Base-by-base conservation (phyloP, 2,888 invertebrate species). In the Trachelus troglodyta region DNA sequence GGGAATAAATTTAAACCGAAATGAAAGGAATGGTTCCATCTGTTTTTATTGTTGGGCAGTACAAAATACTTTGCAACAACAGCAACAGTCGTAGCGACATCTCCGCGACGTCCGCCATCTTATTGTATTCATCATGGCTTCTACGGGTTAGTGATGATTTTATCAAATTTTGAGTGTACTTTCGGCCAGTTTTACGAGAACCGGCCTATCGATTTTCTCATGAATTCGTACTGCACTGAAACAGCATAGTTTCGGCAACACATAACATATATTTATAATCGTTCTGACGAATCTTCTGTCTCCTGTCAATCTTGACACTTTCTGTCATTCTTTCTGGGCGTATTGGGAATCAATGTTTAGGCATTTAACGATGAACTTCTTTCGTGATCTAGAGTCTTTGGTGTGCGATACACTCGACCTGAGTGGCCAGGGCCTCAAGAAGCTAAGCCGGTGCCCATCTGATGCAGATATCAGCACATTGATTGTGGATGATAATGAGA, bases 401-500 rank as follows among this genome's bases (percentile, higher is more conserved):
- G 85, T 84, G 31, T 85, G 87, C 77, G 94, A 94, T 87, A 94
- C 94, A 76, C 92, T 97, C 88, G 96, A 97, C 92, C 93, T 97
- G 85, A 95, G 96, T 81, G 95, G 94, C 90, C 95, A 95, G 92
- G 95, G 95, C 89, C 92, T 97, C 85, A 97, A 96, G 91, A 97
- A 96, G 93, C 93, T 97, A 87, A 94, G 94, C 90, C 95, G 95
- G 92, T 95, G 95, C 88, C 94, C 94, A 82, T 92, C 93, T 77
- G 94, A 94, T 80, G 95, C 96, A 91, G 94, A 95, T 37, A 93
- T 95, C 87, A 94, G 94, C 81, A 94, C 94, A 85, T 93, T 97
- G 85, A 95, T 96, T 85, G 93, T 97, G 76, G 97, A 98, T 90
- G 96, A 97, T 89, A 98, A 98, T 93, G 96, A 97, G 89, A 92